phyloP scores from a whole-genome alignment of 2,888 invertebrate species.

The Myathropa florea region DNA sequence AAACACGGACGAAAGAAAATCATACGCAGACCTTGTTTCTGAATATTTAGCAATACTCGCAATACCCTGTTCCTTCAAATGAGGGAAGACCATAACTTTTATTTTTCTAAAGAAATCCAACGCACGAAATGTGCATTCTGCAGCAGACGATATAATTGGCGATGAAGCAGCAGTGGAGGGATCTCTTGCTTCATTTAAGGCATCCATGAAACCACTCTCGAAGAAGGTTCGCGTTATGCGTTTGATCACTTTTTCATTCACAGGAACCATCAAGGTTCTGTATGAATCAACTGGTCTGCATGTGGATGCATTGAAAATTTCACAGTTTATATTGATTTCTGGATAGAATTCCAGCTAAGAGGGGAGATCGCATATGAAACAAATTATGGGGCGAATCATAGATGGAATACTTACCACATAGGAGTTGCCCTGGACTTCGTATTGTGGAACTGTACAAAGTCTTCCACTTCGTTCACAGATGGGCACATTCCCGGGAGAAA shows the following conservation, averaged over 20 bases:
- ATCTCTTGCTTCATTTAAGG: constrained; percentile 84
- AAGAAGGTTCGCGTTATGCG: constrained; percentile 88
- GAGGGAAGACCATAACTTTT: constrained; percentile 83
- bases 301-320: constrained; percentile 81
- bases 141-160: constrained; percentile 82
- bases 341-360: constrained; percentile 86
- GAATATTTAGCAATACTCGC: constrained; percentile 80
- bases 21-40: constrained; percentile 80
- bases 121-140: constrained; percentile 82
- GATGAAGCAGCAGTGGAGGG: constrained; percentile 76
- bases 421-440: constrained; percentile 78
- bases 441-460: constrained; percentile 83
- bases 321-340: constrained; percentile 85
- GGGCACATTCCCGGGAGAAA: constrained; percentile 82
- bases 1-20: not conserved
- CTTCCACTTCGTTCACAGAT: constrained; percentile 85
- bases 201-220: constrained; percentile 88
- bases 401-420: constrained; percentile 78
- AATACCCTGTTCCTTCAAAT: constrained; percentile 80
- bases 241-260: constrained; percentile 88
- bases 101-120: constrained; percentile 83
- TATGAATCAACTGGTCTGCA: constrained; percentile 81
- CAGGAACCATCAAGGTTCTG: constrained; percentile 83
- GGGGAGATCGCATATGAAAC: not conserved
- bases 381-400: not conserved